Percentiles rank a stretch among this genome's conserved stretches.
Conservation (phyloP, 2,113 vertebrate genomes). For the Labeo catla region DNA sequence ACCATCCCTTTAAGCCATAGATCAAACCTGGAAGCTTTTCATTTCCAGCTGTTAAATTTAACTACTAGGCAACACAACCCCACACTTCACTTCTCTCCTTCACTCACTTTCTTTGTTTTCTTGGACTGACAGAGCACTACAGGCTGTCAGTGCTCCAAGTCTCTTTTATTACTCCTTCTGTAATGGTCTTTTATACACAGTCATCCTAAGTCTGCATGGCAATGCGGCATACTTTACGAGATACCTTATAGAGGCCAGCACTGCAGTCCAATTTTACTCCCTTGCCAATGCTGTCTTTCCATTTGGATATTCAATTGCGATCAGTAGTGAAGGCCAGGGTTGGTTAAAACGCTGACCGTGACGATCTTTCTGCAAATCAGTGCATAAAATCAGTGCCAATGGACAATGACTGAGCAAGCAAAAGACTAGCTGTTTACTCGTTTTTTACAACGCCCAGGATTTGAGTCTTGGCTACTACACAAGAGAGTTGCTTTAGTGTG, state of each 20-base stretch:
- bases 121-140: background rate
- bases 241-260: conserved; percentile 5
- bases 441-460: background rate
- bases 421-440: background rate
- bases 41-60: background rate
- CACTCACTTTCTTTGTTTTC: background rate
- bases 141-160: conserved; percentile 9
- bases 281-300: conserved; percentile 21
- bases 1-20: background rate
- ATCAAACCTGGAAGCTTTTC: background rate
- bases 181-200: conserved; percentile 11
- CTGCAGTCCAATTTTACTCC: conserved; percentile 27
- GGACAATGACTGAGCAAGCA: conserved; percentile 5
- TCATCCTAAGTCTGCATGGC: conserved; percentile 39
- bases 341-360: conserved; percentile 8
- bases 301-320: conserved; percentile 39
- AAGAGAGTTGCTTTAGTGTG: background rate
- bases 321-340: conserved; percentile 31
- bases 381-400: conserved; percentile 1
- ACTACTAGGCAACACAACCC: background rate
- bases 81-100: background rate
- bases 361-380: conserved; percentile 37
- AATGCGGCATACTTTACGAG: conserved; percentile 39
- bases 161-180: conserved; percentile 15
- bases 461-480: conserved; percentile 6